Evolutionary conservation across 1,140 invertebrate genomes (phyloP), one percentile per base, ranked within the genome.

Genomic region (Homalodisca vitripennis): DNA sequence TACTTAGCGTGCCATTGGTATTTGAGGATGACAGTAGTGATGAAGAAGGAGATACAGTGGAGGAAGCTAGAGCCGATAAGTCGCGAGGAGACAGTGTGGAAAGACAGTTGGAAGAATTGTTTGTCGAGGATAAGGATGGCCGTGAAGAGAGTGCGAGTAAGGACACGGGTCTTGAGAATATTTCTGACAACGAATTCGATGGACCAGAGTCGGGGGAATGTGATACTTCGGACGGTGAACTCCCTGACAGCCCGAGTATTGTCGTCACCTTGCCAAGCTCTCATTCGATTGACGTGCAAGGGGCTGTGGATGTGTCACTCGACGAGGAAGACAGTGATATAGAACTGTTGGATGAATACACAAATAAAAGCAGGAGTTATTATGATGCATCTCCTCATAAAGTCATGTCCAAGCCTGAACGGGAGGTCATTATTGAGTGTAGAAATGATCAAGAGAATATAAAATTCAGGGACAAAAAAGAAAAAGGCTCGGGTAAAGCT

Each of bases 171-270:
- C 26, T 60, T 22, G 55, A 60, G n/a, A 60, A 26, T n/a, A 60
- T 60, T 10, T 60, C 55, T 26, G 55, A 60, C 24, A 60, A 27
- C 24, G 55, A 60, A 24, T 24, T 60, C 3, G 55, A 60, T 26
- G 55, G 55, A 10, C 55, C 55, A 26, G 55, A 60, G n/a, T 60
- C 55, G 26, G 55, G 55, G 10, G 55, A 60, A n/a, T 60, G 55
- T 60, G 55, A 60, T 29, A 60, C 55, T 22, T 22, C 14, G 3
- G 55, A 60, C 27, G 55, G 55, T 22, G 55, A 60, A 29, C 55
- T 60, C 3, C 55, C 55, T 10, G 55, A 60, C n/a, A 60, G 55
- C 26, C 55, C 55, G 12, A 60, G 13, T 26, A 60, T 60, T 2
- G 55, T 60, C 2, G 55, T 60, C 3, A 60, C 55, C 3, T 6